Percentiles rank a stretch among this genome's conserved stretches.
phyloP scores from a whole-genome alignment of 2,797 vertebrate species.

The Perodicticus potto region DNA sequence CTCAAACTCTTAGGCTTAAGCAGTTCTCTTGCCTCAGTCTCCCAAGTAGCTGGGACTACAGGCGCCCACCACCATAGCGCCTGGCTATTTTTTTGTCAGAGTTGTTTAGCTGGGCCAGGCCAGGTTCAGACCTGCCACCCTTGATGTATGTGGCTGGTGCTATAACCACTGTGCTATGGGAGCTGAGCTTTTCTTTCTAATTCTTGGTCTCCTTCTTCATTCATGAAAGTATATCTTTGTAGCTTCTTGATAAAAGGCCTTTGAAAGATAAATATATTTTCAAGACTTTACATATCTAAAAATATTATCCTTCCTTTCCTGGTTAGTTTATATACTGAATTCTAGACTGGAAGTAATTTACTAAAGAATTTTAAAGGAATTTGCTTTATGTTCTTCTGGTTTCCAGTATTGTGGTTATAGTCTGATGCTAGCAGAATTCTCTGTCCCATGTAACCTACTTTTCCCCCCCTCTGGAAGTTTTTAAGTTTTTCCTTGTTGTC shows the following conservation, averaged over 20 bases:
- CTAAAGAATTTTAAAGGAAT: conserved; percentile 32
- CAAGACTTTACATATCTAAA: background rate
- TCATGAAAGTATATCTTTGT: background rate
- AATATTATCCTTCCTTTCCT: background rate
- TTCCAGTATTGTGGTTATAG: background rate
- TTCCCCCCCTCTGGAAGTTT: background rate
- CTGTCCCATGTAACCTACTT: background rate
- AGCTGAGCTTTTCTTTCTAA: background rate
- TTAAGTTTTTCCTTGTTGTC: background rate
- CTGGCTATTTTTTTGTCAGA: no score
- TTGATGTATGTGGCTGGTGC: no score
- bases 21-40: no score
- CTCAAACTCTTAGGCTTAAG: no score
- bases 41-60: no score
- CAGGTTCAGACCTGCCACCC: no score
- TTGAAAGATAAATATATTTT: background rate
- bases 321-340: conserved; percentile 29
- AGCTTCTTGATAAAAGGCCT: background rate
- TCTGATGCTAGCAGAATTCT: background rate
- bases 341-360: conserved; percentile 17
- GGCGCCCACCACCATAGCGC: no score
- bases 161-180: no score
- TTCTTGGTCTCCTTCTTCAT: background rate
- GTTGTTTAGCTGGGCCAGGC: no score
- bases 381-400: background rate